A percentile compares a stretch with the other conserved stretches of the same genome.
Evolutionary conservation across 2,113 vertebrate species (phyloP).

Genomic region (Garra rufa): DNA sequence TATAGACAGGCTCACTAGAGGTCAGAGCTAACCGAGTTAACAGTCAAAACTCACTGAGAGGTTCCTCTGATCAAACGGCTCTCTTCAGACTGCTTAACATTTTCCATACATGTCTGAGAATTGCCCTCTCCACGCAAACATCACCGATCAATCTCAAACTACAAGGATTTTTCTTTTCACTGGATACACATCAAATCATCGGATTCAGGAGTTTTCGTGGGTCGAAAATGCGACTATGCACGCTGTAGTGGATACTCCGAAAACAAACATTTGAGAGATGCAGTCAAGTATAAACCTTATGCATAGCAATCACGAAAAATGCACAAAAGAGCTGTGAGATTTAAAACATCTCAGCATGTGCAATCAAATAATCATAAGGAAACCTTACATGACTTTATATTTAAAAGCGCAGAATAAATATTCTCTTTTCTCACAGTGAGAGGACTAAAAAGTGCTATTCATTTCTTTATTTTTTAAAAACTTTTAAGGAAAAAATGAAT

Average conservation of each 20-base stretch:
- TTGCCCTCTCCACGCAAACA: not conserved
- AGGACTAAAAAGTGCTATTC: not conserved
- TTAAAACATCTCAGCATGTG: not conserved
- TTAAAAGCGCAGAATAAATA: not conserved
- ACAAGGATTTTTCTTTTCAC: not conserved
- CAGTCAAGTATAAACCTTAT: slow-evolving; percentile 1
- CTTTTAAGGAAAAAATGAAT: not conserved
- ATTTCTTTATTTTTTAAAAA: not conserved
- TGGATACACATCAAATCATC: not conserved
- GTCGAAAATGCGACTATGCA: not conserved
- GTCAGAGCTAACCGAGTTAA: slow-evolving; percentile 59
- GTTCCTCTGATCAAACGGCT: slow-evolving; percentile 64
- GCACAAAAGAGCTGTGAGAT: not conserved
- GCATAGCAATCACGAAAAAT: not conserved
- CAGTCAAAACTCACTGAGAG: slow-evolving; percentile 58
- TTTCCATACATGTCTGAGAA: slow-evolving; percentile 39
- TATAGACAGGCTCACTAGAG: slow-evolving; percentile 56
- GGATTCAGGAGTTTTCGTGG: not conserved
- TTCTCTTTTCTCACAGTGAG: not conserved
- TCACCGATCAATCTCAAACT: not conserved
- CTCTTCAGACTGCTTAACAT: slow-evolving; percentile 47
- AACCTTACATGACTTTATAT: not conserved
- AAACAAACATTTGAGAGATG: not conserved
- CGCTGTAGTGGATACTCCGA: not conserved
- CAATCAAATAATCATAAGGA: slow-evolving; percentile 15